Base-by-base conservation (phyloP, 2,888 invertebrate genomes). In the Stenodera caucasica region DNA sequence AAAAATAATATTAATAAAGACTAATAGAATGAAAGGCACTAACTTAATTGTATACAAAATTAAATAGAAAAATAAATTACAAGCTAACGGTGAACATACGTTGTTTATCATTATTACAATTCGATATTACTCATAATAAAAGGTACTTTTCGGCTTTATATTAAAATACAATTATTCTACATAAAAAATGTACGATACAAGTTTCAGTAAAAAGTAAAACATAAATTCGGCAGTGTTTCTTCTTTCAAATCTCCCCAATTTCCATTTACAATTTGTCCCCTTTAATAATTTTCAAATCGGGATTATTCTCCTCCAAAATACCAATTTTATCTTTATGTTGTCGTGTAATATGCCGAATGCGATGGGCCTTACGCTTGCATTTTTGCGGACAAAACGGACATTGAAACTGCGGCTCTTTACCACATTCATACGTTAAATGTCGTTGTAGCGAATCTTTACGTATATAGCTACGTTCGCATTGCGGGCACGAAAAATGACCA, bases 401-500 rank as follows among this genome's bases (percentile, higher is more conserved):
- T 77, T 87, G 86, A 82, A 87, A 88, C 75, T 87, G 85, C 18
- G 89, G 89, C 70, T 86, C 85, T 77, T 87, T 88, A 68, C 87
- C 86, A 76, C 92, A 92, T 77, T 92, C 91, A 80, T 89, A 89
- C 75, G 87, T 88, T 73, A 88, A 84, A 79, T 92, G 91, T 60
- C 91, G 85, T 76, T 88, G 89, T 61, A 92, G 80, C n/a, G 90
- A 90, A 68, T 90, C 89, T 76, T 90, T 90, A 77, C 88, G 84
- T 77, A 88, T 88, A 83, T 93, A 94, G 63, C 86, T 86, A 80
- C 92, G 91, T 58, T 89, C 88, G 78, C 93, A 94, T 69, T 84
- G 84, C 65, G 83, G 83, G 81, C 90, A 90, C 65, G 84, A 73
- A 75, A 83, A 84, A 70, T 83, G 81, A 3, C 81, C 81, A 49